Evolutionary conservation across 2,113 vertebrate genomes (phyloP).

Genomic region (Melanostigma gelatinosum): DNA sequence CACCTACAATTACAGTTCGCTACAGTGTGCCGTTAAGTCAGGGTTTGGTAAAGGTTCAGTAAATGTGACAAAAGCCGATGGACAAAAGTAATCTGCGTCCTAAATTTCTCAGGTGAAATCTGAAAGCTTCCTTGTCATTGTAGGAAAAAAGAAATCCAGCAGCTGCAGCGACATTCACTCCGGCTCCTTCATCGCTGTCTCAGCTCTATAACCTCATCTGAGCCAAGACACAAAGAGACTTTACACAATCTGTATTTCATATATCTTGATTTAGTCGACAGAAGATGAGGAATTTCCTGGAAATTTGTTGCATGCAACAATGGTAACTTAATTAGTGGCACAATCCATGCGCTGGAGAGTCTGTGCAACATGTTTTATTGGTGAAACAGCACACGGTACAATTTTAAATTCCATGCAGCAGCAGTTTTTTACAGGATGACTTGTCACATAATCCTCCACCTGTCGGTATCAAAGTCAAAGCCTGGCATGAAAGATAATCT

Average conservation of each 20-base stretch:
- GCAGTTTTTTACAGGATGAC: conserved; percentile 32
- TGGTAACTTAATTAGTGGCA: neutral
- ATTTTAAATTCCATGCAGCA: conserved; percentile 30
- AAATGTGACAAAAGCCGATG: neutral
- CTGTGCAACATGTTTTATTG: conserved; percentile 27
- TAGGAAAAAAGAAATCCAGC: conserved; percentile 40
- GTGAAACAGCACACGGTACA: conserved; percentile 18
- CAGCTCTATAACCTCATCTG: conserved; percentile 38
- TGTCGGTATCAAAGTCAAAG: conserved; percentile 54
- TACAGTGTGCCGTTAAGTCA: neutral
- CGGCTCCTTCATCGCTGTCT: conserved; percentile 33
- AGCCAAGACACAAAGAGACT: conserved; percentile 26
- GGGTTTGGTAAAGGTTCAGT: neutral
- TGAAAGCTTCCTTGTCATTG: conserved; percentile 8
- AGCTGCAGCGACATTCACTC: conserved; percentile 60
- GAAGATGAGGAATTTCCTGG: neutral
- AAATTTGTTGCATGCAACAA: neutral
- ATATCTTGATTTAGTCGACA: neutral
- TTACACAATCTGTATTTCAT: neutral
- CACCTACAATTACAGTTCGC: conserved; percentile 33
- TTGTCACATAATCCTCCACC: conserved; percentile 62
- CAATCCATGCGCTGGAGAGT: neutral
- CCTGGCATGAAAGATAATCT: conserved; percentile 59
- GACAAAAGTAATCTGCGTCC: conserved; percentile 8
- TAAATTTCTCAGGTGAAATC: conserved; percentile 28